Evolutionary conservation across 2,888 invertebrate species (phyloP).

Genomic region (Stenotaenia linearis): DNA sequence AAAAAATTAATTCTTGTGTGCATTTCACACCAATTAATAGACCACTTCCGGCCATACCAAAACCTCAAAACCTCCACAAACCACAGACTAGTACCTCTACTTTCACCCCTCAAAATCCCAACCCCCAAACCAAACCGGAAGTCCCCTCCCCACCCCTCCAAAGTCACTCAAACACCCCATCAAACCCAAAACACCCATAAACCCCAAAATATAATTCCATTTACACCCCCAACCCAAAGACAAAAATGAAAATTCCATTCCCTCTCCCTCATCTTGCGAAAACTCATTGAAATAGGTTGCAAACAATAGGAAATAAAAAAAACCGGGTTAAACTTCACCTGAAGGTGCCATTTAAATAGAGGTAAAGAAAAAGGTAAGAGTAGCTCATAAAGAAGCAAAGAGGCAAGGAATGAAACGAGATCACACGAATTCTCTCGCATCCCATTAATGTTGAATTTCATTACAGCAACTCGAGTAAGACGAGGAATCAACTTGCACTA

Average conservation of each 20-base stretch:
- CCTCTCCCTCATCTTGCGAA: too few relatives aligned
- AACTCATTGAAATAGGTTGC: neutral
- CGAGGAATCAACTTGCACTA: slow-evolving; percentile 9
- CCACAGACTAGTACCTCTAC: too few relatives aligned
- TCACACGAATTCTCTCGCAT: slow-evolving; percentile 9
- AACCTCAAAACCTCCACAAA: too few relatives aligned
- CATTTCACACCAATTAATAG: too few relatives aligned
- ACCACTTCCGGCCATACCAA: too few relatives aligned
- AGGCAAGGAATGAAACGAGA: neutral
- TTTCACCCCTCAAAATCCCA: too few relatives aligned
- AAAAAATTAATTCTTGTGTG: too few relatives aligned
- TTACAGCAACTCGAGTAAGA: slow-evolving; percentile 1
- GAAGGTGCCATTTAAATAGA: slow-evolving; percentile 1
- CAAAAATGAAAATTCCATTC: neutral
- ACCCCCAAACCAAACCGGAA: too few relatives aligned
- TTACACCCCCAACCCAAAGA: neutral
- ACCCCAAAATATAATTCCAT: neutral
- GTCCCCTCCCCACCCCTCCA: too few relatives aligned
- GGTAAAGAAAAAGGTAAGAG: neutral
- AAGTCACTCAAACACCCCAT: too few relatives aligned
- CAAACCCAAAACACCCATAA: too few relatives aligned
- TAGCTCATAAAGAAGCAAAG: slow-evolving; percentile 2
- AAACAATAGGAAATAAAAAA: neutral
- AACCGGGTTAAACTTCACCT: neutral
- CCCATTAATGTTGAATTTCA: slow-evolving; percentile 9